Evolutionary conservation across 2,888 invertebrate species (phyloP).

Genomic region (Ischnura elegans): DNA sequence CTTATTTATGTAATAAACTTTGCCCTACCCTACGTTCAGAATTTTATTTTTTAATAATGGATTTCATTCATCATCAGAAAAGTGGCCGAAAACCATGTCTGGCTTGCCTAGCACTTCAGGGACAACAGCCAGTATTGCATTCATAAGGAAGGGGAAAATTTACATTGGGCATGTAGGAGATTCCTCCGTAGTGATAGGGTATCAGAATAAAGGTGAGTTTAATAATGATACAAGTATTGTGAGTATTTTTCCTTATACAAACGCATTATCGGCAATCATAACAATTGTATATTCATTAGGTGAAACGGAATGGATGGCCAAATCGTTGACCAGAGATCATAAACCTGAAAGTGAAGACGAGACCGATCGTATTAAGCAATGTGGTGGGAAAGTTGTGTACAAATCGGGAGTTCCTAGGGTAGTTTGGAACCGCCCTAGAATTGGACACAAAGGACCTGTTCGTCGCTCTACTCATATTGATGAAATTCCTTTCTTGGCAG

Average conservation of each 20-base stretch:
- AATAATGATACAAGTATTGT: neutral
- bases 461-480: conserved; percentile 94
- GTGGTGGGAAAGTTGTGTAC: conserved; percentile 89
- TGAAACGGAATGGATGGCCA: conserved; percentile 87
- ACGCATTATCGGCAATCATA: neutral
- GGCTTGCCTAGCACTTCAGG: conserved; percentile 98
- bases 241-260: conserved; percentile 74
- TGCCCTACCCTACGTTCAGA: neutral
- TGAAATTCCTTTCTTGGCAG: conserved; percentile 97
- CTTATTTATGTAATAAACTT: neutral
- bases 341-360: conserved; percentile 95
- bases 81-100: conserved; percentile 97
- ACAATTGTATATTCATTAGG: conserved; percentile 75
- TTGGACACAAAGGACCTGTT: conserved; percentile 92
- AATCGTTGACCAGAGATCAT: conserved; percentile 93
- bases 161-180: conserved; percentile 99
- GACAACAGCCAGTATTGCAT: conserved; percentile 97
- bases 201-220: conserved; percentile 83
- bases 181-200: conserved; percentile 95
- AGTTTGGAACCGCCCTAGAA: conserved; percentile 96
- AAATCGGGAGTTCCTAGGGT: conserved; percentile 95
- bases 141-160: conserved; percentile 95
- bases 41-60: neutral
- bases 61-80: conserved; percentile 81
- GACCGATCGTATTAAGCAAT: conserved; percentile 88